These are phyloP conservation scores for Thaumetopoea pityocampa DNA, from an alignment of 1,140 invertebrate genomes.

Conservation along the genomic window DNA sequence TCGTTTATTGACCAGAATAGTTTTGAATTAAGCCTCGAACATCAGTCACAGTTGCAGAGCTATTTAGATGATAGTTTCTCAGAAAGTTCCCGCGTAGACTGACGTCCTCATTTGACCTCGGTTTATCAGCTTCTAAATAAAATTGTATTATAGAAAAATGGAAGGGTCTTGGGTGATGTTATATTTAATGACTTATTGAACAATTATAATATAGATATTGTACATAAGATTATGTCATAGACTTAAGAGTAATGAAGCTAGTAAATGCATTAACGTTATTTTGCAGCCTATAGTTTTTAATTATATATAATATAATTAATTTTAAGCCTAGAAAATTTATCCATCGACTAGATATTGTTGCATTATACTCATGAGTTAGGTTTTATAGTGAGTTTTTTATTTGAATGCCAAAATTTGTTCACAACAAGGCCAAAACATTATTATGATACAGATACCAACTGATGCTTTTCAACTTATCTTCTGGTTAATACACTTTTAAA, in stretches of 20 bases:
- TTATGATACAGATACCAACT: conserved; percentile 5
- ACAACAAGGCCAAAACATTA: conserved; percentile 38
- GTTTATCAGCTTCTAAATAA: conserved; percentile 11
- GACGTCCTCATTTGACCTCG: conserved; percentile 31
- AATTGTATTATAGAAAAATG: conserved; percentile 13
- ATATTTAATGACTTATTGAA: conserved; percentile 51
- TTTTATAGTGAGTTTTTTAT: conserved; percentile 35
- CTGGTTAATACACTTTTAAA: conserved; percentile 5
- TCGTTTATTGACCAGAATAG: conserved; percentile 56
- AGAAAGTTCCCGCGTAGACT: conserved; percentile 60
- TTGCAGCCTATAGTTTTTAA: conserved; percentile 58
- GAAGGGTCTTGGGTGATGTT: conserved; percentile 31
- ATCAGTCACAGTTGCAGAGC: conserved; percentile 41
- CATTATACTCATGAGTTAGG: conserved; percentile 37
- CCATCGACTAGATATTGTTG: conserved; percentile 49
- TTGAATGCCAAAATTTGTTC: conserved; percentile 44
- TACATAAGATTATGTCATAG: conserved; percentile 71
- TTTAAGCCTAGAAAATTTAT: conserved; percentile 41
- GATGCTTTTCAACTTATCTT: conserved; percentile 26
- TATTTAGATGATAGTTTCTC: conserved; percentile 55
- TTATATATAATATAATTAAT: conserved; percentile 34
- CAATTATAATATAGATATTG: conserved; percentile 65
- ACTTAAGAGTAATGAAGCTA: conserved; percentile 62
- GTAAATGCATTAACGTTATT: conserved; percentile 64
- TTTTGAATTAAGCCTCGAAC: conserved; percentile 48